Evolutionary conservation across 2,113 vertebrate species (phyloP).

Genomic region (Centrocercus urophasianus): DNA sequence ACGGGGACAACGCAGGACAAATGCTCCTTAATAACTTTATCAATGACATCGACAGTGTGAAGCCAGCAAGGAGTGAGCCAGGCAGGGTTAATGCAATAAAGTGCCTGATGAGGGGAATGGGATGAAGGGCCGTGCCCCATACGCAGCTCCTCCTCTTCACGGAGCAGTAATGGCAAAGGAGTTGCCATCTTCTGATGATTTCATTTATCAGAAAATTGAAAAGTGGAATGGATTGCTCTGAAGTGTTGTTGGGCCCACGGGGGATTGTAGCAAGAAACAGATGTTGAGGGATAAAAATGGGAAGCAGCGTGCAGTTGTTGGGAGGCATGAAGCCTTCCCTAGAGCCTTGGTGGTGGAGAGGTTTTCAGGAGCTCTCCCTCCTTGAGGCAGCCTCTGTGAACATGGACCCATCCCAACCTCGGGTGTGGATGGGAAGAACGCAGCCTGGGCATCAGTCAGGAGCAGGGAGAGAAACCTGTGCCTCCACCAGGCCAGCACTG

Average conservation of each 20-base stretch:
- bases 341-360: neutral
- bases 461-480: neutral
- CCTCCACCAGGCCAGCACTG: rapidly evolving
- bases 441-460: neutral
- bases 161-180: neutral
- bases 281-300: neutral
- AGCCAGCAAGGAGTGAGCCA: neutral
- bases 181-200: neutral
- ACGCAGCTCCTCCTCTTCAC: neutral
- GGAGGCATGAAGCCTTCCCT: neutral
- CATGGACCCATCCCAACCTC: neutral
- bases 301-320: neutral
- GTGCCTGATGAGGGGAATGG: neutral
- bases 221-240: neutral
- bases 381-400: neutral
- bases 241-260: neutral
- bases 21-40: no score
- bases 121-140: neutral
- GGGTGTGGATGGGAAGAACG: neutral
- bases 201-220: neutral
- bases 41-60: no score
- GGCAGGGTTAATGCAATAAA: neutral
- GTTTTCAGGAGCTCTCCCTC: neutral
- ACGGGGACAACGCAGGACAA: no score
- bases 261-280: neutral